Percentiles rank a stretch among this genome's conserved stretches.
Evolutionary conservation across 2,113 vertebrate genomes (phyloP).

Genomic region (Erythrocercus mccallii): DNA sequence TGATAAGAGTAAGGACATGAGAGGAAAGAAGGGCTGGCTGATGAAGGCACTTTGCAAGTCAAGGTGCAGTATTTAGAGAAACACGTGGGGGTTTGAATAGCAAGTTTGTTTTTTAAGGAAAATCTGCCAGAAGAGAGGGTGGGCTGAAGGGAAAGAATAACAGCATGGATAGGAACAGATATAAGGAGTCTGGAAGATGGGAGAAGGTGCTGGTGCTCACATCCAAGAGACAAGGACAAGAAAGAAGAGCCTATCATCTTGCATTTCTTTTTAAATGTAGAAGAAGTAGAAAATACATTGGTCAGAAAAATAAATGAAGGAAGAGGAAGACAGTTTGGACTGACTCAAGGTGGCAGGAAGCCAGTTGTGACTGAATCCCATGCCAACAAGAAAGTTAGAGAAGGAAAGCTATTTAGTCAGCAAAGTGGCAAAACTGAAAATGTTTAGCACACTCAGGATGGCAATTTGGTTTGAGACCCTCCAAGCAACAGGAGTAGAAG

Average conservation of each 20-base stretch:
- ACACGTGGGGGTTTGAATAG: background rate
- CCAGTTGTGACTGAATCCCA: background rate
- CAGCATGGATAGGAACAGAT: slow-evolving; percentile 3
- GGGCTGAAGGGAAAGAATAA: slow-evolving; percentile 5
- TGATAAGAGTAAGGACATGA: background rate
- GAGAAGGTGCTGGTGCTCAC: background rate
- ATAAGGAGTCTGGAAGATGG: background rate
- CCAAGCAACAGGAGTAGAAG: background rate
- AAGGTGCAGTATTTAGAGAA: slow-evolving; percentile 35
- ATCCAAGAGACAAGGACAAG: background rate
- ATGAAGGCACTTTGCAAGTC: background rate
- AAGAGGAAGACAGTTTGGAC: background rate
- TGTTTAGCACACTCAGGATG: background rate
- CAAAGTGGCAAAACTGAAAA: background rate
- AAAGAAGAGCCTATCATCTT: background rate
- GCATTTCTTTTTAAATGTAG: background rate
- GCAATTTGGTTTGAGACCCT: background rate
- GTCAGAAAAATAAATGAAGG: slow-evolving; percentile 9
- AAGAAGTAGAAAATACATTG: background rate
- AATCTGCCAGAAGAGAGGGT: slow-evolving; percentile 22
- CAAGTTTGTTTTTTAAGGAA: background rate
- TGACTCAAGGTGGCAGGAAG: slow-evolving; percentile 38
- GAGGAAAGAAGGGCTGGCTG: background rate
- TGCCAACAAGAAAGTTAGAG: slow-evolving; percentile 2
- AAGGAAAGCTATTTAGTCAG: slow-evolving; percentile 40